Percentiles rank a stretch among this genome's conserved stretches.
These are phyloP conservation scores for Lepeophtheirus nordmannii DNA, from an alignment of 2,888 invertebrate species.

Conservation along the genomic window DNA sequence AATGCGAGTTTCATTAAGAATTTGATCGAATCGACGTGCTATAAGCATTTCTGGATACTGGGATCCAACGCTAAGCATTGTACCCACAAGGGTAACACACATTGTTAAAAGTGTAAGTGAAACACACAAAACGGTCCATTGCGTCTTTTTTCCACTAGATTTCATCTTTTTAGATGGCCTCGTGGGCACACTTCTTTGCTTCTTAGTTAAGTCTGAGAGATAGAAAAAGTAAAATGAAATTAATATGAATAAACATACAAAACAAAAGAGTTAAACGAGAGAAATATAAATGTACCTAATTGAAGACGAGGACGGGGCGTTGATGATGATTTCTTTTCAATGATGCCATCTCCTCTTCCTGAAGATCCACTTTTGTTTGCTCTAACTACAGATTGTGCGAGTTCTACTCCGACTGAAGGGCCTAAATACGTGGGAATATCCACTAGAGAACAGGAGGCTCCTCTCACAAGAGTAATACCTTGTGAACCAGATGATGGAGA, in stretches of 20 bases:
- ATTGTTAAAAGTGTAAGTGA: conserved; percentile 11
- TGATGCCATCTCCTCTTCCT: neutral
- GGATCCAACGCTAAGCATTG: conserved; percentile 22
- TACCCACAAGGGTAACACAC: conserved; percentile 23
- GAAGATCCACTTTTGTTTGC: neutral
- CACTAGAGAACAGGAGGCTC: conserved; percentile 22
- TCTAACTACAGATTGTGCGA: neutral
- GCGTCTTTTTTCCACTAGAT: neutral
- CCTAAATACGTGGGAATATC: conserved; percentile 24
- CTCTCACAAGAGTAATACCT: conserved; percentile 22
- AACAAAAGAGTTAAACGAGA: neutral
- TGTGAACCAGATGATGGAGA: conserved; percentile 11
- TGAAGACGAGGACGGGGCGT: conserved; percentile 9
- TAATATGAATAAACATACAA: neutral
- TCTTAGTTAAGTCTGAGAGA: conserved; percentile 7
- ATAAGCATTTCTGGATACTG: conserved; percentile 22
- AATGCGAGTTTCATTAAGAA: neutral
- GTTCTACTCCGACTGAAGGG: conserved; percentile 12
- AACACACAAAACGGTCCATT: conserved; percentile 24
- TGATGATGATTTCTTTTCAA: neutral
- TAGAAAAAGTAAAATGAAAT: neutral
- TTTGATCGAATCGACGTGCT: neutral
- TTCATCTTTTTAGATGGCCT: neutral
- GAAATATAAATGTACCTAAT: conserved; percentile 7
- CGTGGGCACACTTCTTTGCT: neutral